phyloP scores from a whole-genome alignment of 1,140 invertebrate genomes.

The Eurytemora carolleeae region DNA sequence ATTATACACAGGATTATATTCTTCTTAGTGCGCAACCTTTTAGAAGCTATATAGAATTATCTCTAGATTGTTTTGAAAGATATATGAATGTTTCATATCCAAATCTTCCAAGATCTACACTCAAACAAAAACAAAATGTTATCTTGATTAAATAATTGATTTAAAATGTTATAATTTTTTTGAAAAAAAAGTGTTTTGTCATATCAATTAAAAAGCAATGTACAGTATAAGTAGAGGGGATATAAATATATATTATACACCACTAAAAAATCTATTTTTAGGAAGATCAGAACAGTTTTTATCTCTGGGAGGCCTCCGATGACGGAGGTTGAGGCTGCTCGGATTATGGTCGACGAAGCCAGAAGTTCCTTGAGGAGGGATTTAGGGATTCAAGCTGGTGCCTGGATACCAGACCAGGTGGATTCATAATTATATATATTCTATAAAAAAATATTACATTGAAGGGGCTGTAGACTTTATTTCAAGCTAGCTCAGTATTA shows the following conservation, averaged over 20 bases:
- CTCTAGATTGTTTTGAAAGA: too few species aligned
- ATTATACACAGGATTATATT: too few species aligned
- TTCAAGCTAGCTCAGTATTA: too few species aligned
- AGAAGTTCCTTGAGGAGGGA: conserved; percentile 34
- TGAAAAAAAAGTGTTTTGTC: conserved; percentile 1
- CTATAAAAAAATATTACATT: too few species aligned
- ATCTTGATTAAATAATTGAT: too few species aligned
- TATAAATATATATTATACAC: conserved; percentile 42
- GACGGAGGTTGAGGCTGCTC: conserved; percentile 57
- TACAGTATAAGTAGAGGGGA: neutral
- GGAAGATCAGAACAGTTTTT: conserved; percentile 46
- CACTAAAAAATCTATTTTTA: conserved; percentile 39
- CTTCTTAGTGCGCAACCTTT: neutral
- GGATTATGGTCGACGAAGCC: conserved; percentile 56
- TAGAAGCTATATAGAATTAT: too few species aligned
- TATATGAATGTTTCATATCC: too few species aligned
- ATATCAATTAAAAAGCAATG: conserved; percentile 4
- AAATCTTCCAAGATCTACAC: too few species aligned
- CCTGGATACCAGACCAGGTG: too few species aligned
- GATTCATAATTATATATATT: too few species aligned
- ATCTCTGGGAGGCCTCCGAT: conserved; percentile 59
- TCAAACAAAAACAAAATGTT: too few species aligned
- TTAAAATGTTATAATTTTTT: conserved; percentile 1
- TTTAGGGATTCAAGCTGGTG: conserved; percentile 26
- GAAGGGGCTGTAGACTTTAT: too few species aligned